Conservation (phyloP, 2,113 vertebrate species). For the Tor tambroides region DNA sequence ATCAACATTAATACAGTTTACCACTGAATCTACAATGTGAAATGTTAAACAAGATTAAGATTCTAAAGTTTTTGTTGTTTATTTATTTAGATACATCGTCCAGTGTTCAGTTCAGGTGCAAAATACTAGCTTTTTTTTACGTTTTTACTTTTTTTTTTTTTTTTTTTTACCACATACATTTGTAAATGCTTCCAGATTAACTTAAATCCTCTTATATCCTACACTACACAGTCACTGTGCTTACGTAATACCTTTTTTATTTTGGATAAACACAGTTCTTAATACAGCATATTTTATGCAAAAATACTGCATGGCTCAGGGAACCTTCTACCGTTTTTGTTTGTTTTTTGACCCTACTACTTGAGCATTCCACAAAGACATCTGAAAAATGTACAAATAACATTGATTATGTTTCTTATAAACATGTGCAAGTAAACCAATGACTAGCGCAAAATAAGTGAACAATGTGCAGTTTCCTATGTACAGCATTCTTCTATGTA, state of each 20-base stretch:
- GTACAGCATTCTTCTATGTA: neutral
- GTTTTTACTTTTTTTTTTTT: too few species aligned
- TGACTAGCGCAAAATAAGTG: neutral
- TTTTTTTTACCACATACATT: too few species aligned
- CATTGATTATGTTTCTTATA: neutral
- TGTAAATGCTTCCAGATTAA: neutral
- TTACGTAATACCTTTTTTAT: neutral
- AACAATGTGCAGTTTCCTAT: neutral
- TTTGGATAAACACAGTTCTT: neutral
- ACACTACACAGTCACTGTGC: neutral
- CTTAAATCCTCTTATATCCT: neutral
- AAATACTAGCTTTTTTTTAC: too few species aligned
- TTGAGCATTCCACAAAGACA: neutral
- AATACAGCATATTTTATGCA: neutral
- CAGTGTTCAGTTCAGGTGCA: neutral
- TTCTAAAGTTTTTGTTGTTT: neutral
- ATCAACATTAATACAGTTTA: neutral
- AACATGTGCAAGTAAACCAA: neutral
- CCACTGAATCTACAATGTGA: neutral
- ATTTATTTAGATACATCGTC: neutral
- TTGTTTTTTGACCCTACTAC: neutral
- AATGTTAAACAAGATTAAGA: neutral
- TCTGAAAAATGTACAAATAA: too few species aligned
- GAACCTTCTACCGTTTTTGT: too few species aligned
- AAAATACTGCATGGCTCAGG: neutral